Evolutionary conservation across 1,140 invertebrate species (phyloP).

Genomic region (Diabrotica undecimpunctata): DNA sequence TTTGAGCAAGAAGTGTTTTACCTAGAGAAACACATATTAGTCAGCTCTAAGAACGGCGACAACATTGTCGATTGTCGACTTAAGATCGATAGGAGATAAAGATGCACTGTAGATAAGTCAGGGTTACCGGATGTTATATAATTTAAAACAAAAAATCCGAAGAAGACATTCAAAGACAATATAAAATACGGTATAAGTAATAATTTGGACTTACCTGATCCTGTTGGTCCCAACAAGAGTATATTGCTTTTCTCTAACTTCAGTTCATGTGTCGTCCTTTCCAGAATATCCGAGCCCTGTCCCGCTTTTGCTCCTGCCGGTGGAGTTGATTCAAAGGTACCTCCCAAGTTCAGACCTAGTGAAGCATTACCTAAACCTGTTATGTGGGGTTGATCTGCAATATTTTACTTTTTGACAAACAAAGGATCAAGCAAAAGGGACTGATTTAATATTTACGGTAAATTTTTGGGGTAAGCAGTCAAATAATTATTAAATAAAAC

Average conservation of each 20-base stretch:
- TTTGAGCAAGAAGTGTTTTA: conserved; percentile 96
- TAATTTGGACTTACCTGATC: conserved; percentile 67
- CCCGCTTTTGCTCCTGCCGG: conserved; percentile 25
- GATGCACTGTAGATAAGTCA: too few relatives aligned
- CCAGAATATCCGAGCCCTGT: conserved; percentile 77
- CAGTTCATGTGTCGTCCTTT: conserved; percentile 77
- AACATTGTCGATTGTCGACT: too few relatives aligned
- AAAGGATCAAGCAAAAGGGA: too few relatives aligned
- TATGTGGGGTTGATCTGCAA: conserved; percentile 73
- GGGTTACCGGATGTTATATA: too few relatives aligned
- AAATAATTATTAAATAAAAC: too few relatives aligned
- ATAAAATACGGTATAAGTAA: background rate
- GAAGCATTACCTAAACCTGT: conserved; percentile 72
- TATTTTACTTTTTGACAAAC: background rate
- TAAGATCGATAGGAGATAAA: too few relatives aligned
- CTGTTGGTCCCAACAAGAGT: conserved; percentile 92
- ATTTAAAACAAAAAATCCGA: too few relatives aligned
- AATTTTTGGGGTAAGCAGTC: too few relatives aligned
- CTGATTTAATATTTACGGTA: too few relatives aligned
- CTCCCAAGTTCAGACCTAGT: conserved; percentile 35
- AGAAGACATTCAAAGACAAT: too few relatives aligned
- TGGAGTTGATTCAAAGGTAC: conserved; percentile 9
- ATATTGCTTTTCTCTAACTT: conserved; percentile 98
- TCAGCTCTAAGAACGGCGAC: too few relatives aligned
- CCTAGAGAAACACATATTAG: conserved; percentile 52